Conservation (phyloP, 1,140 invertebrate species). For the Sminthurinus signatus region DNA sequence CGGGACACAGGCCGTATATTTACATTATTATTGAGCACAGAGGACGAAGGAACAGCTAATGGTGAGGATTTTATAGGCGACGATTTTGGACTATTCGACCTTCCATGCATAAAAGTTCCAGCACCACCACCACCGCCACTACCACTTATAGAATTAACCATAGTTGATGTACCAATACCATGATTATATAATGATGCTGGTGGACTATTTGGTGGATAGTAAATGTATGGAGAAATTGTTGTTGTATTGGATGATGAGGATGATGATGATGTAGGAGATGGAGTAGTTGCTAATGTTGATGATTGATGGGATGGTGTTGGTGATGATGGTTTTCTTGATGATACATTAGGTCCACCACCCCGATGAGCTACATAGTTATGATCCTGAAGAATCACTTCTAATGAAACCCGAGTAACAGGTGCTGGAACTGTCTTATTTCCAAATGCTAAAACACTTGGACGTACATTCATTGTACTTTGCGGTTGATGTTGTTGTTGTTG, state of each 20-base stretch:
- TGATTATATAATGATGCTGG: neutral
- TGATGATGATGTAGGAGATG: slow-evolving; percentile 29
- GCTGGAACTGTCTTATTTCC: neutral
- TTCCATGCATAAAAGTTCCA: too few species aligned
- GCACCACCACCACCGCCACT: too few species aligned
- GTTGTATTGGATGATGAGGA: slow-evolving; percentile 27
- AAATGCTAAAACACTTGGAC: slow-evolving; percentile 9
- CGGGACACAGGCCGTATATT: too few species aligned
- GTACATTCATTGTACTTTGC: neutral
- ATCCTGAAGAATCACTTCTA: slow-evolving; percentile 66
- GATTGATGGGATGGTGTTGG: too few species aligned
- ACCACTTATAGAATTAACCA: too few species aligned
- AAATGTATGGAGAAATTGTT: neutral
- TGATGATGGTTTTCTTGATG: slow-evolving; percentile 18
- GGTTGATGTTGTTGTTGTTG: slow-evolving; percentile 1
- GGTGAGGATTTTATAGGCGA: too few species aligned
- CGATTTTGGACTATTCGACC: too few species aligned
- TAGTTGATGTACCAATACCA: too few species aligned
- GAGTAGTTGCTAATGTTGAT: too few species aligned
- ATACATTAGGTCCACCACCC: slow-evolving; percentile 47
- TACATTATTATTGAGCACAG: too few species aligned
- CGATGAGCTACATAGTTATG: slow-evolving; percentile 66
- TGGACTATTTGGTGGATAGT: slow-evolving; percentile 1
- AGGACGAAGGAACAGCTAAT: too few species aligned
- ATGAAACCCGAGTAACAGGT: slow-evolving; percentile 42